A percentile compares a stretch with the other conserved stretches of the same genome.
phyloP scores from a whole-genome alignment of 2,113 vertebrate species.

The Phasianus colchicus region DNA sequence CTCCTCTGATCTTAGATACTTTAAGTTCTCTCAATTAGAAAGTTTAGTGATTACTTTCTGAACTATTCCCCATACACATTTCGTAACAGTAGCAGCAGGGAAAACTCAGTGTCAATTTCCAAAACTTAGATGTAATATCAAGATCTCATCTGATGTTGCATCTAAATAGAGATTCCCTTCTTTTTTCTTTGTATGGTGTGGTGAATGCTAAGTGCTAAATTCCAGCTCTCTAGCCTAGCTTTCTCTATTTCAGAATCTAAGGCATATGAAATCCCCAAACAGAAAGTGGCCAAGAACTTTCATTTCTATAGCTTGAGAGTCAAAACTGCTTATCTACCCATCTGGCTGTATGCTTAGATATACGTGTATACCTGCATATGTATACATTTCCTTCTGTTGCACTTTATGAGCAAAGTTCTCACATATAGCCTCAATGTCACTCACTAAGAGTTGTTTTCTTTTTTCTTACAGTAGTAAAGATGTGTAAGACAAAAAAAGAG shows the following conservation, averaged over 20 bases:
- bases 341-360: too few species aligned
- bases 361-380: too few species aligned
- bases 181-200: not conserved
- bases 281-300: not conserved
- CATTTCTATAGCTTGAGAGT: not conserved
- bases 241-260: rapidly evolving
- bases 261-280: not conserved
- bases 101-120: not conserved
- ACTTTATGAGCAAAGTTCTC: not conserved
- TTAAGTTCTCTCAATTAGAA: not conserved
- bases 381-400: not conserved
- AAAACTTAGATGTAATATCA: not conserved
- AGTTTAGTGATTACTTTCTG: not conserved
- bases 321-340: not conserved
- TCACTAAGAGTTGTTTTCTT: not conserved
- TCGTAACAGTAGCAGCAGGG: not conserved
- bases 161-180: not conserved
- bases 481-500: not conserved
- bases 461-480: not conserved
- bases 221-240: not conserved
- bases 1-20: not conserved
- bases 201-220: not conserved
- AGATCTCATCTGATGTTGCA: not conserved
- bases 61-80: not conserved
- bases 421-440: not conserved